phyloP scores from a whole-genome alignment of 2,113 vertebrate species.

The Clarias batrachus region DNA sequence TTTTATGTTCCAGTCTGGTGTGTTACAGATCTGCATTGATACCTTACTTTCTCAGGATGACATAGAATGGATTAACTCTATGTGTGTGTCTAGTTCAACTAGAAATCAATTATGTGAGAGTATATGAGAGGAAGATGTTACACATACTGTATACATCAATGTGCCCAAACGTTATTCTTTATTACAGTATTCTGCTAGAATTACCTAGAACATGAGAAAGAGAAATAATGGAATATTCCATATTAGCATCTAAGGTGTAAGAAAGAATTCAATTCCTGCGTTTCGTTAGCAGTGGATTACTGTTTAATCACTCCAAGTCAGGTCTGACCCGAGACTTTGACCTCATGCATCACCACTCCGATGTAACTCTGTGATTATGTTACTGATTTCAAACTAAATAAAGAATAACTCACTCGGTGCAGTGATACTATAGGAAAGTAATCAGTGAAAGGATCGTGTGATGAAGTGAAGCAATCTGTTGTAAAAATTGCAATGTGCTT shows the following conservation, averaged over 20 bases:
- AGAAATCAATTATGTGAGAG: neutral
- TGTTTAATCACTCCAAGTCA: constrained; percentile 40
- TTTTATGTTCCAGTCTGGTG: constrained; percentile 35
- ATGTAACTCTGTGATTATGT: neutral
- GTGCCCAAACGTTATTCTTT: neutral
- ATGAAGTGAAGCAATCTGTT: neutral
- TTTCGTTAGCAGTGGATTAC: constrained; percentile 42
- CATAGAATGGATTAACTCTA: neutral
- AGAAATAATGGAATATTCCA: neutral
- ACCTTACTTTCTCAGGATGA: constrained; percentile 14
- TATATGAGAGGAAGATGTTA: neutral
- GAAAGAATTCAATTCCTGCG: neutral
- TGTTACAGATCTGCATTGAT: constrained; percentile 40
- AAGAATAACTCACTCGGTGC: neutral
- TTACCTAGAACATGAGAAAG: neutral
- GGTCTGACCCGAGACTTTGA: constrained; percentile 29
- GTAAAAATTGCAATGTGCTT: neutral
- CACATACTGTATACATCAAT: neutral
- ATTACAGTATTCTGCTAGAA: too few relatives aligned
- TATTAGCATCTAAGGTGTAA: neutral
- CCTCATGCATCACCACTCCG: neutral
- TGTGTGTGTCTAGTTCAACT: neutral
- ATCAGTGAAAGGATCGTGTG: neutral
- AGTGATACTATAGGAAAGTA: neutral
- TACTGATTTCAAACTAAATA: neutral